These are phyloP conservation scores for Gadus chalcogrammus DNA, from an alignment of 2,113 vertebrate species.

Conservation along the genomic window DNA sequence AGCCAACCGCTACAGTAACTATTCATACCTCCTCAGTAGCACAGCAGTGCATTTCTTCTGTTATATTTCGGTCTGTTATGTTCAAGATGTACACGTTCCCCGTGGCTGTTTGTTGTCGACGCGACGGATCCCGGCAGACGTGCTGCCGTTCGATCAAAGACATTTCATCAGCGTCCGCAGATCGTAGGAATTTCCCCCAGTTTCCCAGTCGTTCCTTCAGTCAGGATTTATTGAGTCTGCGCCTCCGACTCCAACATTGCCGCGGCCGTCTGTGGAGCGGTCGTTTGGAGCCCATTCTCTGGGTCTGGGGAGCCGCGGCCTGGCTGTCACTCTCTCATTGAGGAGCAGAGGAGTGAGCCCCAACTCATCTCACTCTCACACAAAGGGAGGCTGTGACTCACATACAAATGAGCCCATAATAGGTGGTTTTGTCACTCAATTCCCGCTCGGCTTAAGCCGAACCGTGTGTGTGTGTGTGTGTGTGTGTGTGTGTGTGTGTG, in stretches of 20 bases:
- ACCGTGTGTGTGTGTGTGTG: conserved; percentile 13
- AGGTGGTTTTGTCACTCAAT: conserved; percentile 59
- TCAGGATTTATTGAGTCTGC: neutral
- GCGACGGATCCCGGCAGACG: neutral
- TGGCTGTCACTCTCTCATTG: conserved; percentile 53
- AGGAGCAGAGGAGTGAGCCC: conserved; percentile 42
- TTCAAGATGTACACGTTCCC: neutral
- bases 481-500: conserved; percentile 2
- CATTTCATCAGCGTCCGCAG: conserved; percentile 25
- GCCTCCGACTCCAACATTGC: conserved; percentile 36
- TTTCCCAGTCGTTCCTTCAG: conserved; percentile 12
- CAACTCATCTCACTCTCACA: conserved; percentile 58
- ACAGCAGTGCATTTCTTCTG: no score
- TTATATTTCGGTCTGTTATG: no score
- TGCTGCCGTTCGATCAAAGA: conserved; percentile 37
- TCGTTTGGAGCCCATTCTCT: conserved; percentile 41
- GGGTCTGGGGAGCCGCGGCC: conserved; percentile 18
- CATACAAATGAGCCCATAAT: conserved; percentile 70
- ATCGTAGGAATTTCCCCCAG: conserved; percentile 8
- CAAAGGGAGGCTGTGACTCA: conserved; percentile 63
- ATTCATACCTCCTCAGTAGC: no score
- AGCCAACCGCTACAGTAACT: no score
- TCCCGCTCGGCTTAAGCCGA: conserved; percentile 56
- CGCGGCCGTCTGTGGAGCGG: conserved; percentile 28
- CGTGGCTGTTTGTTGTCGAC: neutral